Base-by-base conservation (phyloP, 23 tunicate species). In the Oikopleura dioica region DNA sequence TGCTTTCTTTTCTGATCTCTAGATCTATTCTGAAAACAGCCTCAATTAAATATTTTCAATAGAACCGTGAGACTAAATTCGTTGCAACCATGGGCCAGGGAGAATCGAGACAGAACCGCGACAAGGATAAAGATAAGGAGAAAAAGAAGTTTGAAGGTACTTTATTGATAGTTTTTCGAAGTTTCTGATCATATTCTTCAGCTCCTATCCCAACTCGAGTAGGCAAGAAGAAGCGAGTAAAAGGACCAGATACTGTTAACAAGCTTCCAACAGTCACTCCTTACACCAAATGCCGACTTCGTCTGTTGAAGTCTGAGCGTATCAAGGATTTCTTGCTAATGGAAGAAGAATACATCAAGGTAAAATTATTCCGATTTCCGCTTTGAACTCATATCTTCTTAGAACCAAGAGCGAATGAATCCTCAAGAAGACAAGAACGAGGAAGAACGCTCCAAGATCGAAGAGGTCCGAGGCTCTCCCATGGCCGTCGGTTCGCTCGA, bases 211-310 rank as follows among this genome's bases (percentile, higher is more conserved):
- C 99, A 30, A 94, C 99, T 0, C 69, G 95, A 69, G 95, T 94
- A 31, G 99, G 99, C 0, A 94, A 94, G 76, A 79, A 86, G 35
- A 94, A 94, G 77, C 81, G 83, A 37, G 76, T 83, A 2, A 86
- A 89, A 59, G 99, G 99, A 38, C 99, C 99, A 29, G 99, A 94
- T 86, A 83, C 89, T 5, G 95, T 95, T n/a, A 94, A 94, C 55
- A 94, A 94, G 78, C 59, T 94, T 1, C 99, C 99, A 1, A 86
- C 76, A 80, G 95, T 94, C 4, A 86, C 89, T 1, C 99, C 99
- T 24, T 85, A 86, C 68, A 94, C 99, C 37, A 78, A 85, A 77
- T 94, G 99, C 59, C 85, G 95, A 0, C 81, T 94, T 23, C 95
- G 99, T 1, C 67, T 94, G 36, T 78, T 94, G 16, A 94, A 94